Conservation (phyloP, 2,113 vertebrate genomes). For the Semnornis frantzii region DNA sequence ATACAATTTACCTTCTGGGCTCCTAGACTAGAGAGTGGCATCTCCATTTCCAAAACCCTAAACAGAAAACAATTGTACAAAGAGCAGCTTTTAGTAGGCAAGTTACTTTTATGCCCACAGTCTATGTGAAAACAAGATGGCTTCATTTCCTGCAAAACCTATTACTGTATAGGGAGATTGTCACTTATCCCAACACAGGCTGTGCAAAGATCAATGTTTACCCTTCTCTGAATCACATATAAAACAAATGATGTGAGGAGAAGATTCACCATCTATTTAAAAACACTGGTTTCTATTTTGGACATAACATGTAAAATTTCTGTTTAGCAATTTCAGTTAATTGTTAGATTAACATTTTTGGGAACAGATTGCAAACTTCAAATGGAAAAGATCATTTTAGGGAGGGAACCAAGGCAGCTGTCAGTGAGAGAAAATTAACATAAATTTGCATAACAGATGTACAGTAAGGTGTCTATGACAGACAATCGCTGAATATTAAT, state of each 20-base stretch:
- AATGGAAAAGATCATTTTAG: slow-evolving; percentile 86
- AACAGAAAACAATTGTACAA: neutral
- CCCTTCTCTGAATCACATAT: slow-evolving; percentile 67
- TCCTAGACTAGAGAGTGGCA: neutral
- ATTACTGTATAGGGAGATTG: slow-evolving; percentile 47
- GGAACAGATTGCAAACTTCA: slow-evolving; percentile 89
- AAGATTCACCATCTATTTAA: slow-evolving; percentile 79
- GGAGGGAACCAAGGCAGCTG: slow-evolving; percentile 84
- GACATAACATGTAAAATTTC: slow-evolving; percentile 81
- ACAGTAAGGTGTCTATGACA: slow-evolving; percentile 89
- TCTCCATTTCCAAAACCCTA: neutral
- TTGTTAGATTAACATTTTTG: slow-evolving; percentile 86
- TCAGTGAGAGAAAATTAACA: slow-evolving; percentile 84
- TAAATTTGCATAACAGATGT: slow-evolving; percentile 92
- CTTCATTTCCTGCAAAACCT: slow-evolving; percentile 53
- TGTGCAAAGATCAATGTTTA: slow-evolving; percentile 76
- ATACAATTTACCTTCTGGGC: too few species aligned
- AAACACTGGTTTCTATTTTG: slow-evolving; percentile 82
- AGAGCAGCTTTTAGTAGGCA: slow-evolving; percentile 13
- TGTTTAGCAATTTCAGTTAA: slow-evolving; percentile 86
- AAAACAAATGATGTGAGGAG: slow-evolving; percentile 76
- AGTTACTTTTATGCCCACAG: slow-evolving; percentile 20
- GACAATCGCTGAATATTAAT: slow-evolving; percentile 90
- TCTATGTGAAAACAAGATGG: slow-evolving; percentile 18
- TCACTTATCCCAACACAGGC: slow-evolving; percentile 65